Conservation (phyloP, 2,113 vertebrate genomes). For the Rhadina sibilatrix region DNA sequence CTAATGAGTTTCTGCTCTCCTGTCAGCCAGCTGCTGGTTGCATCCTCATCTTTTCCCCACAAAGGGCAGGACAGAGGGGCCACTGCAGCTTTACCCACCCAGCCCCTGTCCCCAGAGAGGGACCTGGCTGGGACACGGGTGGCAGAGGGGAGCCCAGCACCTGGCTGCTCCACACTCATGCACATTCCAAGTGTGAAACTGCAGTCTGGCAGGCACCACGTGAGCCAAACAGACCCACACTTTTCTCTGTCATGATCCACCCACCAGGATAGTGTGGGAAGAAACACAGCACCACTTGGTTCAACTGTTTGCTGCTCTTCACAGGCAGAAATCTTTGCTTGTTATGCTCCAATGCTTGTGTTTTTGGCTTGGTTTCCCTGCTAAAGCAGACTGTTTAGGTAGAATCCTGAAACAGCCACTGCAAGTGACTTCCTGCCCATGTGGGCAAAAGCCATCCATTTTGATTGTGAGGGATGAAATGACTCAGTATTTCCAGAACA, state of each 20-base stretch:
- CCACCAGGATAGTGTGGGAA: not conserved
- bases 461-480: not conserved
- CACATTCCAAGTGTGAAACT: fast-evolving
- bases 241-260: not conserved
- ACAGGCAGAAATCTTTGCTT: not conserved
- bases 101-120: not conserved
- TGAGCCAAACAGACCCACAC: not conserved
- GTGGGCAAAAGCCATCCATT: not conserved
- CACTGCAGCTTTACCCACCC: not conserved
- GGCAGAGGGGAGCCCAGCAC: not conserved
- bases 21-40: not conserved
- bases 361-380: not conserved
- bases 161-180: fast-evolving
- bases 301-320: not conserved
- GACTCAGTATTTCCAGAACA: not conserved
- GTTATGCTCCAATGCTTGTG: not conserved
- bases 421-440: not conserved
- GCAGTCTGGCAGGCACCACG: not conserved
- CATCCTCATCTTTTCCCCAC: not conserved
- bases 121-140: fast-evolving
- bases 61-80: not conserved
- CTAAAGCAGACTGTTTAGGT: not conserved
- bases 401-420: not conserved
- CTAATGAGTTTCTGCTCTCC: not conserved
- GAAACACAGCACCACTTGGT: not conserved